Evolutionary conservation across 2,113 vertebrate genomes (phyloP).

Genomic region (Nyctibius bracteatus): DNA sequence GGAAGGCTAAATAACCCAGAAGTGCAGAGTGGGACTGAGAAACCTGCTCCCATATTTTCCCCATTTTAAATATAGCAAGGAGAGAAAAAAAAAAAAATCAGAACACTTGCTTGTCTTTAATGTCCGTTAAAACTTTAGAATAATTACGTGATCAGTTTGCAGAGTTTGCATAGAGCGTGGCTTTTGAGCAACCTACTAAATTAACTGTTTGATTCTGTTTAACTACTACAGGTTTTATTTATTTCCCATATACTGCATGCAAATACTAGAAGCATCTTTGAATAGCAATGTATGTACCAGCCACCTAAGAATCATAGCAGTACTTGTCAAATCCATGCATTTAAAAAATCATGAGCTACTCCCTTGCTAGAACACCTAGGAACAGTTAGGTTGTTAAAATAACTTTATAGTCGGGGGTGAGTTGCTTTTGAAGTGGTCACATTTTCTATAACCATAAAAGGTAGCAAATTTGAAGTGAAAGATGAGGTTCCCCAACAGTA

Average conservation of each 20-base stretch:
- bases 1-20: constrained; percentile 23
- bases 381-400: background rate
- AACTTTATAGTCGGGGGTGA: background rate
- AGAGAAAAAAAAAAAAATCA: background rate
- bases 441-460: background rate
- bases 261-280: background rate
- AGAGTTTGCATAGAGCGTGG: background rate
- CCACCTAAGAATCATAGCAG: background rate
- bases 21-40: constrained; percentile 38
- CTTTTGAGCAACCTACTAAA: background rate
- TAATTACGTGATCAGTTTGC: background rate
- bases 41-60: constrained; percentile 16
- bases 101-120: background rate
- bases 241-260: background rate
- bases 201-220: background rate
- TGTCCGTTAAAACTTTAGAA: constrained; percentile 10
- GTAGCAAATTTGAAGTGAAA: background rate
- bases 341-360: background rate
- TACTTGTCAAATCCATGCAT: background rate
- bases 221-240: background rate
- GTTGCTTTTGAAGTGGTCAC: background rate
- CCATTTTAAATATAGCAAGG: background rate
- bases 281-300: background rate
- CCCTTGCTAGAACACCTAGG: background rate
- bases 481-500: background rate